phyloP scores from a whole-genome alignment of 1,140 invertebrate genomes.

The Zaprionus kolodkinae region DNA sequence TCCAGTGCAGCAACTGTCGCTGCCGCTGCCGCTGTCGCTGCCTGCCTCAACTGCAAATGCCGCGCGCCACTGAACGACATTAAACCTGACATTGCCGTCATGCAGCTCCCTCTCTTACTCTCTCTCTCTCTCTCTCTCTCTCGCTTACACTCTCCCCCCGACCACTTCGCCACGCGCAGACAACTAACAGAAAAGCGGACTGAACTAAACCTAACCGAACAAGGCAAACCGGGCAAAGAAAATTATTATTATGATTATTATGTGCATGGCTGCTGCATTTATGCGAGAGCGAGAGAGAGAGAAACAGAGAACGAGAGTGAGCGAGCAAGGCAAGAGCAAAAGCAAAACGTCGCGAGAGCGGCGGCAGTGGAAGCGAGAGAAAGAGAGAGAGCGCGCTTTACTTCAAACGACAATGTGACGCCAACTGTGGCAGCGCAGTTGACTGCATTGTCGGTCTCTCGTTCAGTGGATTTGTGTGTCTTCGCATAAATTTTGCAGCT shows the following conservation, averaged over 20 bases:
- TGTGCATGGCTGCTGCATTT: conserved; percentile 56
- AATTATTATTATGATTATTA: conserved; percentile 61
- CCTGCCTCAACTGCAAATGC: conserved; percentile 75
- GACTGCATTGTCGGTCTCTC: conserved; percentile 73
- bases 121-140: conserved; percentile 13
- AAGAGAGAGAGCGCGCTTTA: not conserved
- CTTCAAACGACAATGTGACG: conserved; percentile 21
- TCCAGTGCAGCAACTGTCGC: too few relatives aligned
- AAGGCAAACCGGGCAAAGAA: conserved; percentile 74
- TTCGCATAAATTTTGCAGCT: conserved; percentile 84
- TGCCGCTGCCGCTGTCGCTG: conserved; percentile 21
- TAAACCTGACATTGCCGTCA: conserved; percentile 75
- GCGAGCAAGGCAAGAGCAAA: not conserved
- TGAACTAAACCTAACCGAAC: conserved; percentile 51
- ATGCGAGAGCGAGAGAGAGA: conserved; percentile 13
- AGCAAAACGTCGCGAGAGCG: too few relatives aligned
- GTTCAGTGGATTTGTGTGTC: conserved; percentile 84
- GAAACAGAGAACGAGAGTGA: too few relatives aligned
- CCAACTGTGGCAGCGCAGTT: conserved; percentile 31
- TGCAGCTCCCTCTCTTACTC: conserved; percentile 16
- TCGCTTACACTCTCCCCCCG: conserved; percentile 4
- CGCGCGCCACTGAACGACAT: conserved; percentile 74
- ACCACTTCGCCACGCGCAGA: conserved; percentile 3
- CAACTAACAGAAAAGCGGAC: conserved; percentile 48
- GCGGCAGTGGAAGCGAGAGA: not conserved